phyloP scores from a whole-genome alignment of 2,113 vertebrate species.

The Rhinopomastus cyanomelas region DNA sequence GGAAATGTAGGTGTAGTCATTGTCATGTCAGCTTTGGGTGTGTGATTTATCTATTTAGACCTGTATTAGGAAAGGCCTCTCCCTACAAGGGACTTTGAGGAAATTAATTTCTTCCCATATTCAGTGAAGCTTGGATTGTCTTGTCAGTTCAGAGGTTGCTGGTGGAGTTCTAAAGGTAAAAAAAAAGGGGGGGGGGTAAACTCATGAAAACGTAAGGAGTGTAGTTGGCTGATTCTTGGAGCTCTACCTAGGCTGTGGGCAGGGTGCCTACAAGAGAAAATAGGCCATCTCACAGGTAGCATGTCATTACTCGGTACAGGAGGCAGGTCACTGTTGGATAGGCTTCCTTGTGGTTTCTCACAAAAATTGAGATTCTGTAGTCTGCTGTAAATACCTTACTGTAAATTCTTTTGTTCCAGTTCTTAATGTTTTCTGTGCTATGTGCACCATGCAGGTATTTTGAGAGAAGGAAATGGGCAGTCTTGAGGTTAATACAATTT shows the following conservation, averaged over 20 bases:
- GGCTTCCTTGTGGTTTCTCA: not conserved
- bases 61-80: not conserved
- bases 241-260: not conserved
- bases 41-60: not conserved
- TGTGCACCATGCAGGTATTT: not conserved
- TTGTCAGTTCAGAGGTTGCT: not conserved
- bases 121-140: not conserved
- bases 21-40: not conserved
- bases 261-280: not conserved
- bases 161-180: not conserved
- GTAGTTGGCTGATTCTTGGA: not conserved
- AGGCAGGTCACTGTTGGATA: not conserved
- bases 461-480: not conserved
- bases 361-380: not conserved
- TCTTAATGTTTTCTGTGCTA: not conserved
- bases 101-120: not conserved
- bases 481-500: not conserved
- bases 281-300: fast-evolving
- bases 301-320: not conserved
- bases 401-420: not conserved
- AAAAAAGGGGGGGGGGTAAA: not conserved
- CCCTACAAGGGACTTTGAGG: not conserved
- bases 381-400: not conserved
- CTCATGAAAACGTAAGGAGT: not conserved
- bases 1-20: not conserved